phyloP scores from a whole-genome alignment of 2,113 vertebrate species.

The Calidris pygmaea region DNA sequence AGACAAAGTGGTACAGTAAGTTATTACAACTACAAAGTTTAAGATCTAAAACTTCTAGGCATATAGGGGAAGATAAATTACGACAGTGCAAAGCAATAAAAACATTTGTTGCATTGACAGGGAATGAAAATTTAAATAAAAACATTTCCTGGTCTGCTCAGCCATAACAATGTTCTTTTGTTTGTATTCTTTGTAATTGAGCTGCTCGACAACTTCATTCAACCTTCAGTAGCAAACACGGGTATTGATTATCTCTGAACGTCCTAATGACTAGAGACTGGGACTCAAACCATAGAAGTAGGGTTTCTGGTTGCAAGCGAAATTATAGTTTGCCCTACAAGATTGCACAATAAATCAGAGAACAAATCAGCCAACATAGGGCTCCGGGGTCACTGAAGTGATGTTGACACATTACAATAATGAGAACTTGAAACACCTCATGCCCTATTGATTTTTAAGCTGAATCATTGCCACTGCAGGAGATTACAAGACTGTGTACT shows the following conservation, averaged over 20 bases:
- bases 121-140: constrained; percentile 37
- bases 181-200: constrained; percentile 66
- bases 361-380: constrained; percentile 75
- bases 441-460: constrained; percentile 81
- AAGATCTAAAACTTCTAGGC: not conserved
- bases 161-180: not conserved
- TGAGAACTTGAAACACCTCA: constrained; percentile 83
- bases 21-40: not conserved
- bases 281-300: constrained; percentile 71
- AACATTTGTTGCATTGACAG: not conserved
- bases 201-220: constrained; percentile 78
- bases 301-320: constrained; percentile 79
- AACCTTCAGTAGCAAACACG: constrained; percentile 71
- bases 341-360: constrained; percentile 85
- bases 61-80: not conserved
- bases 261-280: constrained; percentile 70
- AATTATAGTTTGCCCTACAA: constrained; percentile 80
- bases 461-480: constrained; percentile 78
- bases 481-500: constrained; percentile 73
- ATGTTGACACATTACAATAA: constrained; percentile 84
- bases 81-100: not conserved
- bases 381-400: constrained; percentile 76
- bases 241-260: constrained; percentile 76
- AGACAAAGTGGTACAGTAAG: not conserved
- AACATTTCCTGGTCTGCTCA: not conserved